Evolutionary conservation across 2,113 vertebrate genomes (phyloP), one percentile per base, ranked within the genome.

Genomic region (Cryptotis parvus): DNA sequence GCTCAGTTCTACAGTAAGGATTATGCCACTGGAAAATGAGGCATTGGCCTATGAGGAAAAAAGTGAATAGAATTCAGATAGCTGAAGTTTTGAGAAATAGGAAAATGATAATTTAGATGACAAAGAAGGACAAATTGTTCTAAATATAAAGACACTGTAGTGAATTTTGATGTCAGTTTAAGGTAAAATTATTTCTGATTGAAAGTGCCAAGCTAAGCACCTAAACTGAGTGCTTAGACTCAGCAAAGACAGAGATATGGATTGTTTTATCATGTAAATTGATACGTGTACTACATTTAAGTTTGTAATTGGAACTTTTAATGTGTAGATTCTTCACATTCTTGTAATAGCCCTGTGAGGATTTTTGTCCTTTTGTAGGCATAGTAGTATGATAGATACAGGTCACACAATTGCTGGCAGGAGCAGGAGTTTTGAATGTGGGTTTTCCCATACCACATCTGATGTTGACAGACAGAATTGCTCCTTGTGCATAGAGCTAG

Each of bases 1-100:
- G 76, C 84, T 35, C n/a, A 82, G 14, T 22, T 37, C 18, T 78
- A 58, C 84, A 81, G 41, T 55, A 74, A 81, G 39, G 55, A 20
- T 87, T 76, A n/a, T 72, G 20, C 41, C 45, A n/a, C 55, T 31
- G 39, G 66, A 68, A 91, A 88, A 89, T 66, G 6, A 92, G 68
- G 49, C 22, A 2, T 91, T 95, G 49, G 52, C n/a, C 87, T 80
- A 24, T 76, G 63, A 76, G 87, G 80, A 66, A 18, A 81, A 93
- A 65, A 58, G 24, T 58, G 1, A 6, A 49, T 49, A 49, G 45
- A 49, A 49, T 49, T 49, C 14, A 6, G 45, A 10, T 49, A 14
- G 14, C 45, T 7, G 45, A 72, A 43, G 39, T 65, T 72, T 77
- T 43, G 29, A 68, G 20, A 66, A 77, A 41, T 12, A 72, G 69